Evolutionary conservation across 2,888 invertebrate genomes (phyloP), one percentile per base, ranked within the genome.

Genomic region (Capitulum mitella): DNA sequence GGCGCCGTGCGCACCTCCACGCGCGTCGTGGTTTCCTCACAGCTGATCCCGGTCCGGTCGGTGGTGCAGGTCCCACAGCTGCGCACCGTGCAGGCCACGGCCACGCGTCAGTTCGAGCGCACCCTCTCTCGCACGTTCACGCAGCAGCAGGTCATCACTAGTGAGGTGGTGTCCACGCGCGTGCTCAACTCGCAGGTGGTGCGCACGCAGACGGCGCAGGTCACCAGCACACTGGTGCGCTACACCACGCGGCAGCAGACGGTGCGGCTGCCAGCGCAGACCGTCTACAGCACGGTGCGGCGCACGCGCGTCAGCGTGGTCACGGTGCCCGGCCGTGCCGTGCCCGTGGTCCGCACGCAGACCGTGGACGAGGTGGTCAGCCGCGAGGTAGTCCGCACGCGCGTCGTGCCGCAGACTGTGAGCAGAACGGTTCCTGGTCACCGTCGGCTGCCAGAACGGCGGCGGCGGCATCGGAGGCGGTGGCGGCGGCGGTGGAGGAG

Each of bases 261-360:
- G 26, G 77, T 78, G 51, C 79, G 78, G 54, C 78, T 80, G 22
- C 80, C 80, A 19, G 77, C 81, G 43, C 64, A 61, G 26, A 78
- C 79, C 1, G 79, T 81, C 5, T 79, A 78, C 37, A 80, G 79
- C 26, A 80, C 79, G 64, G 79, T 79, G 19, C 37, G 78, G 48
- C 79, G 79, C 78, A 81, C 81, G 40, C 37, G 78, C 70, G 79
- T 79, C 76, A 78, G 77, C 48, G 78, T 80, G 26, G 79, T 80
- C 78, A 77, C 58, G 3, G 77, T 79, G 43, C 81, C 81, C 29
- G 81, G 81, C 26, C 64, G 77, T 43, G 79, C 78, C 26, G 77
- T 79, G n/a, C 79, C 80, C n/a, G 77, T 81, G 22, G 74, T 78
- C 34, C 79, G 81, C 77, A 81, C 81, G 26, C 78, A 79, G 75